Conservation (phyloP, 1,140 invertebrate genomes). For the Phortica variegata region DNA sequence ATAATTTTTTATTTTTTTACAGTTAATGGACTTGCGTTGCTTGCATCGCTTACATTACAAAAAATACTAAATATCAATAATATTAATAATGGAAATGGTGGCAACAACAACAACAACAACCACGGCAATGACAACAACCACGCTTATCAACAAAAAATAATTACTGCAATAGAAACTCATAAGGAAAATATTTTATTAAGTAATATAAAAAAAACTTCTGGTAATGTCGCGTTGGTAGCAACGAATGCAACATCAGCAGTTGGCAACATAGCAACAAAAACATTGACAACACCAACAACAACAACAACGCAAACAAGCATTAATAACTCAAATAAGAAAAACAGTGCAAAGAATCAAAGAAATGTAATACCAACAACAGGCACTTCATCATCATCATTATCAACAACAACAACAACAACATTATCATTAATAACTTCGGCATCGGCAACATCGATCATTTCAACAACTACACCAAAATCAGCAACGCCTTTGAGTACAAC, state of each 20-base stretch:
- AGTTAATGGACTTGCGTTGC: conserved; percentile 39
- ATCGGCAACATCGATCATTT: conserved; percentile 34
- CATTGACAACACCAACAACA: conserved; percentile 9
- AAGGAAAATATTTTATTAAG: conserved; percentile 29
- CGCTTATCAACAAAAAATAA: conserved; percentile 13
- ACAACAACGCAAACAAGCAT: conserved; percentile 4
- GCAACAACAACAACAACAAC: conserved; percentile 11
- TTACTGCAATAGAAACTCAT: conserved; percentile 11
- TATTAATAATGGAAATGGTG: conserved; percentile 29
- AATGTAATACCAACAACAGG: conserved; percentile 10
- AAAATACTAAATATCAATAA: conserved; percentile 49
- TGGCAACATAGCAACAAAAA: conserved; percentile 5
- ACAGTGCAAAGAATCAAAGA: conserved; percentile 34
- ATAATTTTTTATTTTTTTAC: conserved; percentile 14
- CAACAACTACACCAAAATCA: conserved; percentile 37
- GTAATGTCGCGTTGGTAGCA: conserved; percentile 33
- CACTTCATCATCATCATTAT: conserved; percentile 11
- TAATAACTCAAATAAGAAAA: conserved; percentile 11
- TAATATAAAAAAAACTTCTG: conserved; percentile 41
- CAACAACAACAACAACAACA: conserved; percentile 16
- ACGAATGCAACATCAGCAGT: conserved; percentile 23
- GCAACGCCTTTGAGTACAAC: conserved; percentile 32
- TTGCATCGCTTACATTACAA: conserved; percentile 42
- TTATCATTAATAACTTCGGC: conserved; percentile 13
- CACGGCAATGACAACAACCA: conserved; percentile 11